These are phyloP conservation scores for Nomada ferruginata DNA, from an alignment of 2,888 invertebrate genomes.

Conservation along the genomic window DNA sequence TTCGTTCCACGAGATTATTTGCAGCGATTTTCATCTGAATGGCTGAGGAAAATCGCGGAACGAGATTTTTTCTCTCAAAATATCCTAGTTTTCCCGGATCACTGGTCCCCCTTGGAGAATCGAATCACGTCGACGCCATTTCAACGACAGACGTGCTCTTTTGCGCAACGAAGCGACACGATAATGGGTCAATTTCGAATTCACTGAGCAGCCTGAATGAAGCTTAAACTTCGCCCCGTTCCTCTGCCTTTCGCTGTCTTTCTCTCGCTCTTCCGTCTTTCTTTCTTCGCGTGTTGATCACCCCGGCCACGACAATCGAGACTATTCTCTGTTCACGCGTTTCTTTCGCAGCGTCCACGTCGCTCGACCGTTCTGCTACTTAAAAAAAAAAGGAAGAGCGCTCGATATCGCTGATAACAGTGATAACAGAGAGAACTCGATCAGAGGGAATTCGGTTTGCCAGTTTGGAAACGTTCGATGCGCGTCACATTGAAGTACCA, in stretches of 20 bases:
- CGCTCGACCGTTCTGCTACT: background rate
- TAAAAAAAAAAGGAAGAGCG: slow-evolving; percentile 9
- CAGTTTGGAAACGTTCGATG: background rate
- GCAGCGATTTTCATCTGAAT: background rate
- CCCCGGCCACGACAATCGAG: background rate
- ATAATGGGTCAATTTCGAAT: slow-evolving; percentile 62
- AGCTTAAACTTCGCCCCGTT: slow-evolving; percentile 45
- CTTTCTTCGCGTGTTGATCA: background rate
- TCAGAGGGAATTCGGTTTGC: background rate
- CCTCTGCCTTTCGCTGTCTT: background rate
- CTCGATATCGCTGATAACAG: slow-evolving; percentile 5
- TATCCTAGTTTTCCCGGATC: slow-evolving; percentile 34
- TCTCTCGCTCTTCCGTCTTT: slow-evolving; percentile 2
- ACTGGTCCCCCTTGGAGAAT: slow-evolving; percentile 17
- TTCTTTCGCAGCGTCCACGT: background rate
- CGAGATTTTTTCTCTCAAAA: slow-evolving; percentile 17
- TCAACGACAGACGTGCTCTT: slow-evolving; percentile 39
- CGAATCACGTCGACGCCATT: slow-evolving; percentile 38
- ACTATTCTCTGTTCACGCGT: slow-evolving; percentile 18
- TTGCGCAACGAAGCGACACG: slow-evolving; percentile 41
- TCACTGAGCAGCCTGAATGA: slow-evolving; percentile 63
- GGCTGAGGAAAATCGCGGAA: background rate
- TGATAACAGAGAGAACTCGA: background rate
- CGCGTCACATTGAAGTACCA: no score
- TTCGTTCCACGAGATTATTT: background rate